phyloP scores from a whole-genome alignment of 2,888 invertebrate genomes.

The Chalcis sispes region DNA sequence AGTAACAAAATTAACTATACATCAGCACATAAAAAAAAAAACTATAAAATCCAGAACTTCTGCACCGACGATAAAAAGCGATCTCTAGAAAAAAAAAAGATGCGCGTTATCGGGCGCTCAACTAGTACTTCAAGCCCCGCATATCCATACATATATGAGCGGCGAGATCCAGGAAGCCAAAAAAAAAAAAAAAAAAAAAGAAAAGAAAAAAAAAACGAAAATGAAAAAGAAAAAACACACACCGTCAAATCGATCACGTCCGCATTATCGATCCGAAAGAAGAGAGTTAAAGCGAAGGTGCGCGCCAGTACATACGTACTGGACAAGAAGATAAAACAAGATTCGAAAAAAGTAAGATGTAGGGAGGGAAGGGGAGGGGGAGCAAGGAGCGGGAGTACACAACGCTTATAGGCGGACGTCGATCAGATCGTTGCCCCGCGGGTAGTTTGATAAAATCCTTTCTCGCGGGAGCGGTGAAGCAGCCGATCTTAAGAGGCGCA shows the following conservation, averaged over 20 bases:
- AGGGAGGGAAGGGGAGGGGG: not conserved
- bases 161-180: too few species aligned
- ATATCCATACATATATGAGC: too few species aligned
- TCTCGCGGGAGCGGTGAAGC: constrained; percentile 49
- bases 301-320: too few species aligned
- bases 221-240: constrained; percentile 3
- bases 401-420: constrained; percentile 29
- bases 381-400: constrained; percentile 1
- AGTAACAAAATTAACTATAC: not conserved
- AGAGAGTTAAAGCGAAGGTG: not conserved
- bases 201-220: not conserved
- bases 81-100: too few species aligned
- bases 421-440: constrained; percentile 62
- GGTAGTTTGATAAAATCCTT: constrained; percentile 61
- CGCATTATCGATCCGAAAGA: constrained; percentile 3
- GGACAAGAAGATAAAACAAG: not conserved
- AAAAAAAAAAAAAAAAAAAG: not conserved
- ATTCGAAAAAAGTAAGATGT: not conserved
- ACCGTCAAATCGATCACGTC: constrained; percentile 36
- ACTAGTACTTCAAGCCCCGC: too few species aligned
- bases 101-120: too few species aligned
- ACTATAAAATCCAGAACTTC: not conserved
- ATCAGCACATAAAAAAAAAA: not conserved
- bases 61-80: too few species aligned
- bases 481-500: constrained; percentile 47